These are phyloP conservation scores for Chiroxiphia lanceolata DNA, from an alignment of 2,797 vertebrate species.

Conservation along the genomic window DNA sequence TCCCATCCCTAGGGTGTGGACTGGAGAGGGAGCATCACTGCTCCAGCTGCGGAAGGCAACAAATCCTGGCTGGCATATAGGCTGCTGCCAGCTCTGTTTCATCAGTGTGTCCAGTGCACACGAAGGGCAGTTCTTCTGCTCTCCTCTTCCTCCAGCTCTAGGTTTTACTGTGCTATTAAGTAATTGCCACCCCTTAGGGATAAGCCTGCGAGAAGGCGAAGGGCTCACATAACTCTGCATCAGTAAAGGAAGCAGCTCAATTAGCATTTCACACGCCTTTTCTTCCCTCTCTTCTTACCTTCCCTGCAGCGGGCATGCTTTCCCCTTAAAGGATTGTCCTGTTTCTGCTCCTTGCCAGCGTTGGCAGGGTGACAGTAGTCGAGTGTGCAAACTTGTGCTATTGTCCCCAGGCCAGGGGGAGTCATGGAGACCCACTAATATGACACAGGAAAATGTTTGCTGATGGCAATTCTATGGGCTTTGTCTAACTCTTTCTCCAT, in stretches of 20 bases:
- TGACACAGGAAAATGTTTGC: slow-evolving; percentile 99
- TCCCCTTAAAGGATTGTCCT: slow-evolving; percentile 91
- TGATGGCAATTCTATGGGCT: slow-evolving; percentile 99
- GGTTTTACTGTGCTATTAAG: slow-evolving; percentile 59
- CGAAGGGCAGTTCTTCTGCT: not conserved
- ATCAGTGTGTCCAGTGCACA: not conserved
- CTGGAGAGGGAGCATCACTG: not conserved
- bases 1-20: not conserved
- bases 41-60: not conserved
- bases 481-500: slow-evolving; percentile 99
- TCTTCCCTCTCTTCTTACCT: slow-evolving; percentile 86
- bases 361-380: slow-evolving; percentile 99
- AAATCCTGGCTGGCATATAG: not conserved
- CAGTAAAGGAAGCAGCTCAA: slow-evolving; percentile 87
- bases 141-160: slow-evolving; percentile 14
- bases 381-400: slow-evolving; percentile 99
- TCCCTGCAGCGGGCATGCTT: slow-evolving; percentile 88
- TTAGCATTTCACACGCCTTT: slow-evolving; percentile 91
- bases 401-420: slow-evolving; percentile 96
- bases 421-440: slow-evolving; percentile 99
- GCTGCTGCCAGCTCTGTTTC: not conserved
- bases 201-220: slow-evolving; percentile 72
- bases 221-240: slow-evolving; percentile 72
- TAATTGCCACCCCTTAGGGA: slow-evolving; percentile 67
- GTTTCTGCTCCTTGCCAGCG: slow-evolving; percentile 94